A percentile compares a stretch with the other conserved stretches of the same genome.
These are phyloP conservation scores for Scleropages formosus DNA, from an alignment of 2,797 vertebrate genomes.

Conservation along the genomic window DNA sequence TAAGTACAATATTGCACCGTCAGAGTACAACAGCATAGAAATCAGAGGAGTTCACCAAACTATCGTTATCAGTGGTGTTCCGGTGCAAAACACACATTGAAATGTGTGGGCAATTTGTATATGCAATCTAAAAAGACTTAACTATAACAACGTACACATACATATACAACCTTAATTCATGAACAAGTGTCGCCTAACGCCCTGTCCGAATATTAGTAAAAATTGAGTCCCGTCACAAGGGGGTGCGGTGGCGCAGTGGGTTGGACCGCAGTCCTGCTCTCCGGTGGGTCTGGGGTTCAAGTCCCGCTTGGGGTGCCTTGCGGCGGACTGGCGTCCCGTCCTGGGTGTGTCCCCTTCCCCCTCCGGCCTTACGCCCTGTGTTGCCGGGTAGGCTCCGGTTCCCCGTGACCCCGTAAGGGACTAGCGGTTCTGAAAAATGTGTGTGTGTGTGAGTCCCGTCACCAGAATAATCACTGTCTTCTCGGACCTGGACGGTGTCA, in stretches of 20 bases:
- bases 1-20: conserved; percentile 78
- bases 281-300: no score
- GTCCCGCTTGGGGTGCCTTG: no score
- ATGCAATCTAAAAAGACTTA: conserved; percentile 62
- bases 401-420: no score
- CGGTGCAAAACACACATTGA: conserved; percentile 66
- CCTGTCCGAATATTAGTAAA: conserved; percentile 59
- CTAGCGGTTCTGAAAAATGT: no score
- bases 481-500: conserved; percentile 46
- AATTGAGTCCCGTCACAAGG: conserved; percentile 53
- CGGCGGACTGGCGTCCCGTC: no score
- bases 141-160: conserved; percentile 52
- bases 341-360: no score
- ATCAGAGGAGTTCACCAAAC: conserved; percentile 61
- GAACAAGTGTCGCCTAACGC: conserved; percentile 73
- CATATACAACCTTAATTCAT: conserved; percentile 57
- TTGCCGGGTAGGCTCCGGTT: no score
- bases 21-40: conserved; percentile 68
- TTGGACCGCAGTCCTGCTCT: no score
- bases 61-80: conserved; percentile 59
- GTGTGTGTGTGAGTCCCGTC: conserved; percentile 55
- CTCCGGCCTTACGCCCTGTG: no score
- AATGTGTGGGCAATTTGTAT: conserved; percentile 62
- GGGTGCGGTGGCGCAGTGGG: no score
- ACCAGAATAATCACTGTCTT: conserved; percentile 34